A percentile compares a stretch with the other conserved stretches of the same genome.
Evolutionary conservation across 1,140 invertebrate genomes (phyloP).

Genomic region (Orchestia grillus): DNA sequence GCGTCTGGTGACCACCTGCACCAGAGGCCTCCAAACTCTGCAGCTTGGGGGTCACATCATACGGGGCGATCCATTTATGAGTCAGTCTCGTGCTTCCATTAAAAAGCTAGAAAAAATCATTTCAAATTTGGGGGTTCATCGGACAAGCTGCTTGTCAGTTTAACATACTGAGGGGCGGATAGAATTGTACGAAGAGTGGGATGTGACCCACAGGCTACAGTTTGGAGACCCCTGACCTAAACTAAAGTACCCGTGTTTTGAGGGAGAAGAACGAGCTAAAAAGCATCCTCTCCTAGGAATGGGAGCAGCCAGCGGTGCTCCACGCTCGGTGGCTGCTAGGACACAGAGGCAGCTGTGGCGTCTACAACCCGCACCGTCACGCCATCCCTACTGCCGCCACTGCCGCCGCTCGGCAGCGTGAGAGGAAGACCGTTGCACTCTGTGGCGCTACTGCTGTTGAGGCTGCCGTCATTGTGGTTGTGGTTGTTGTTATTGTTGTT

Average conservation of each 20-base stretch:
- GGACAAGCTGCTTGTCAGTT: neutral
- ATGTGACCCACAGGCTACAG: neutral
- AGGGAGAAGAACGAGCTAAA: constrained; percentile 8
- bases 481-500: constrained; percentile 27
- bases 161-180: neutral
- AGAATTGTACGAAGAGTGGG: neutral
- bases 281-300: constrained; percentile 47
- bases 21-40: neutral
- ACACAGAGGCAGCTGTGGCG: neutral
- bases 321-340: neutral
- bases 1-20: neutral
- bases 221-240: constrained; percentile 10
- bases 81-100: neutral
- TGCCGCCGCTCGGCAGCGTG: neutral
- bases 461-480: neutral
- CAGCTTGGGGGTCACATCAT: neutral
- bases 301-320: constrained; percentile 11
- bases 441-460: neutral
- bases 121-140: neutral
- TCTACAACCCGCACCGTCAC: neutral
- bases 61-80: neutral
- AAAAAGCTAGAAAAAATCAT: neutral
- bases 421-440: constrained; percentile 31
- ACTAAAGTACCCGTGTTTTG: constrained; percentile 47
- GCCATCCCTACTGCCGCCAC: neutral